phyloP scores from a whole-genome alignment of 2,888 invertebrate genomes.

The Tipula unca region DNA sequence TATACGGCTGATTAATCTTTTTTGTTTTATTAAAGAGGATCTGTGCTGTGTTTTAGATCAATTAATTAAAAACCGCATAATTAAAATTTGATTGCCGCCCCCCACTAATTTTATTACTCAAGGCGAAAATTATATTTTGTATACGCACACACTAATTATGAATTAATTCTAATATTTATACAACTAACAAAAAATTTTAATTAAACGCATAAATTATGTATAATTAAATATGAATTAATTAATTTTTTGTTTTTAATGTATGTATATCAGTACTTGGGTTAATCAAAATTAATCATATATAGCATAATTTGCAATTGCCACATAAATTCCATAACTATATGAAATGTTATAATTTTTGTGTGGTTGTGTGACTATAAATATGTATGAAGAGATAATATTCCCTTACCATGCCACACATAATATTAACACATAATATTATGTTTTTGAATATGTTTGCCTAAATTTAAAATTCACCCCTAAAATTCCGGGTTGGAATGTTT shows the following conservation, averaged over 20 bases:
- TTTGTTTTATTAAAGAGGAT: neutral
- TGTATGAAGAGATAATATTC: neutral
- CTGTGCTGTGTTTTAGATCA: neutral
- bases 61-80: neutral
- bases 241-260: neutral
- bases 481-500: too few species aligned
- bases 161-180: neutral
- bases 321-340: neutral
- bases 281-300: neutral
- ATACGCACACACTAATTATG: neutral
- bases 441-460: neutral
- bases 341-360: neutral
- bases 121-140: neutral
- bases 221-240: neutral
- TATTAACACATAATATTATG: neutral
- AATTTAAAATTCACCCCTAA: neutral
- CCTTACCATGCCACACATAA: neutral
- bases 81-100: neutral
- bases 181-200: neutral
- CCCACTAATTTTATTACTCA: neutral
- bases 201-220: neutral
- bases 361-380: neutral
- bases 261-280: neutral
- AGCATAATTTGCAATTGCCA: neutral
- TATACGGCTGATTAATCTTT: neutral